phyloP scores from a whole-genome alignment of 2,797 vertebrate genomes.

The Epinephelus awoara region DNA sequence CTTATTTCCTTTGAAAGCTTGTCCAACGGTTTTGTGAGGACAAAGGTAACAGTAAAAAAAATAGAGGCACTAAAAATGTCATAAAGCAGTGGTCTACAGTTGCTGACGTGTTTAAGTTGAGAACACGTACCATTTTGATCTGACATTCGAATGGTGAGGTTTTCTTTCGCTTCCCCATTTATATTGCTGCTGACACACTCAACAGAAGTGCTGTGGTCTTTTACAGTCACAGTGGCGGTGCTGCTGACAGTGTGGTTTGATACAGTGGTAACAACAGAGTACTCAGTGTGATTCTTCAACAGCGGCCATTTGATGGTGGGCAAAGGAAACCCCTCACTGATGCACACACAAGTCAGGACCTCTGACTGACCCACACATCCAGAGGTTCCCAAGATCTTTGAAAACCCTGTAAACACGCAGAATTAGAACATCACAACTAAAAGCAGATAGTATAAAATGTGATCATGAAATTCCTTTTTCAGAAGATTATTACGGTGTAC shows the following conservation, averaged over 20 bases:
- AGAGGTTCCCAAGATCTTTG: constrained; percentile 11
- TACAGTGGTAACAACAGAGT: background rate
- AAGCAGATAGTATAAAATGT: background rate
- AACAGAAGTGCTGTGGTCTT: background rate
- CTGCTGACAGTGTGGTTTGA: background rate
- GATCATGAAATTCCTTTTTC: background rate
- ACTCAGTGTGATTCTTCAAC: constrained; percentile 7
- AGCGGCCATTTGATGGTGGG: constrained; percentile 49
- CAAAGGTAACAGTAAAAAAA: background rate
- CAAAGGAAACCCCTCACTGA: constrained; percentile 44
- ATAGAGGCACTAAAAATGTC: background rate
- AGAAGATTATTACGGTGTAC: constrained; percentile 6
- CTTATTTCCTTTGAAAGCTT: background rate
- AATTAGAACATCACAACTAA: background rate
- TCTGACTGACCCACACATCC: constrained; percentile 7
- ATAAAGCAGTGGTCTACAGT: background rate
- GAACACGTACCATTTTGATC: constrained; percentile 1
- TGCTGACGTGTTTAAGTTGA: background rate
- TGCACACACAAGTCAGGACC: constrained; percentile 52
- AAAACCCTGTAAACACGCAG: constrained; percentile 9
- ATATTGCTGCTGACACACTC: constrained; percentile 28
- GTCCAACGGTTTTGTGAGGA: background rate
- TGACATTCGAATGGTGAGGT: rapidly evolving
- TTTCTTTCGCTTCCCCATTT: background rate
- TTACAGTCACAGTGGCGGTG: background rate